Percentiles rank a stretch among this genome's conserved stretches.
phyloP scores from a whole-genome alignment of 1,140 invertebrate species.

The Acromyrmex charruanus region DNA sequence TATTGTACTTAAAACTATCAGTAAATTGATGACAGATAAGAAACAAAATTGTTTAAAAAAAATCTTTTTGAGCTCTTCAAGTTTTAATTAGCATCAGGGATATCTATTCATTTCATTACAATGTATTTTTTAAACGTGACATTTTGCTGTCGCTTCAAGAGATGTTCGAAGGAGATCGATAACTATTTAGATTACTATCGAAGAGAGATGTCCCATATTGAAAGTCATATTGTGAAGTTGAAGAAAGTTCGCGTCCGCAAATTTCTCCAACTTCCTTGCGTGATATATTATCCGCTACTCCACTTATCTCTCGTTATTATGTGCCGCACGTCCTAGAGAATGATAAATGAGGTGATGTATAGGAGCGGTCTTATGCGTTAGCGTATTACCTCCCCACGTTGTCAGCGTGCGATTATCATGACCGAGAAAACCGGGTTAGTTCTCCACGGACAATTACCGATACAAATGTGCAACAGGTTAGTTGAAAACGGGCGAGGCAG shows the following conservation, averaged over 20 bases:
- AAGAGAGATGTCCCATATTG: background rate
- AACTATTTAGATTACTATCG: background rate
- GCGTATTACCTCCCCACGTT: constrained; percentile 30
- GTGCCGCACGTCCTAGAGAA: constrained; percentile 40
- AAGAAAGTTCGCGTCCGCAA: constrained; percentile 26
- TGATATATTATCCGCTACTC: constrained; percentile 45
- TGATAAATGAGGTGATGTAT: constrained; percentile 49
- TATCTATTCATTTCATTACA: background rate
- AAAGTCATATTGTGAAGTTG: background rate
- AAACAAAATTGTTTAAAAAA: no score
- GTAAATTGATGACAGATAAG: no score
- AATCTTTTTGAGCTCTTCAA: no score
- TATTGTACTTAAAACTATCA: no score
- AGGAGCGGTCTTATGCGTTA: constrained; percentile 35
- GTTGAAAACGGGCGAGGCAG: constrained; percentile 1
- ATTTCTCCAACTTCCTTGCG: constrained; percentile 40
- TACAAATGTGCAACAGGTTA: constrained; percentile 34
- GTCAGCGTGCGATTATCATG: constrained; percentile 52
- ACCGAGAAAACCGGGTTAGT: constrained; percentile 57
- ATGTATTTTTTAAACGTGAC: background rate
- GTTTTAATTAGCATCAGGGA: background rate
- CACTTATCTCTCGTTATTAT: constrained; percentile 68
- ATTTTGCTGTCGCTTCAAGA: background rate
- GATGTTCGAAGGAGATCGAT: background rate
- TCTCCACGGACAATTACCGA: constrained; percentile 34